A percentile compares a stretch with the other conserved stretches of the same genome.
phyloP scores from a whole-genome alignment of 2,888 invertebrate genomes.

The Neoitamus cyanurus region DNA sequence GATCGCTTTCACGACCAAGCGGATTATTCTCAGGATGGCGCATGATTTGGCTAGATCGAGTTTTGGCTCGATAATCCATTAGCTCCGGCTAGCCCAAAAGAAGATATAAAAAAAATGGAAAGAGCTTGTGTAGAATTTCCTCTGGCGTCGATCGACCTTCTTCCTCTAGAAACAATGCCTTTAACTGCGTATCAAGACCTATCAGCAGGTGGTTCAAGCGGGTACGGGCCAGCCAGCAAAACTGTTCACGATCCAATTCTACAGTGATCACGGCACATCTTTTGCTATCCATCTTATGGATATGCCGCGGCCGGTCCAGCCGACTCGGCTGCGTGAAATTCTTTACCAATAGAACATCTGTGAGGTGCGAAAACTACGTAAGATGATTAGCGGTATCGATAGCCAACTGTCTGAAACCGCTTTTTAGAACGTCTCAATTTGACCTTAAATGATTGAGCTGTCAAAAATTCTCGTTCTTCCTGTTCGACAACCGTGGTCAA shows the following conservation, averaged over 20 bases:
- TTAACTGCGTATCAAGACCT: constrained; percentile 38
- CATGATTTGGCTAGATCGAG: constrained; percentile 18
- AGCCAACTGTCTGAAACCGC: constrained; percentile 8
- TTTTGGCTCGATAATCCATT: constrained; percentile 35
- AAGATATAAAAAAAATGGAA: not conserved
- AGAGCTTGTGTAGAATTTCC: not conserved
- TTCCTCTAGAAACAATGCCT: constrained; percentile 1
- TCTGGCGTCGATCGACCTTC: not conserved
- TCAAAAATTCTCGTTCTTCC: constrained; percentile 24
- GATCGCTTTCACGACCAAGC: constrained; percentile 43
- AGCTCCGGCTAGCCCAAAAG: not conserved
- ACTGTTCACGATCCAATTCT: constrained; percentile 6
- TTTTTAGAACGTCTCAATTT: constrained; percentile 40
- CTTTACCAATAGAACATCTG: constrained; percentile 2
- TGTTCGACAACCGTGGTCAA: not conserved
- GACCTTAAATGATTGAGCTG: constrained; percentile 40
- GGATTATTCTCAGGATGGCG: not conserved
- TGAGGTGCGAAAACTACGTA: constrained; percentile 3
- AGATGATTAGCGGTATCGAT: constrained; percentile 44
- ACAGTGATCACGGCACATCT: not conserved
- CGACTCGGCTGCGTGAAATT: constrained; percentile 31
- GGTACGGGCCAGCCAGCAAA: not conserved
- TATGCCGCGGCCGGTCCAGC: not conserved
- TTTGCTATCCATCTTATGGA: not conserved
- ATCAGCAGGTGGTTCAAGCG: constrained; percentile 20